These are phyloP conservation scores for Agrenia bidenticulata DNA, from an alignment of 2,888 invertebrate species.

Conservation along the genomic window DNA sequence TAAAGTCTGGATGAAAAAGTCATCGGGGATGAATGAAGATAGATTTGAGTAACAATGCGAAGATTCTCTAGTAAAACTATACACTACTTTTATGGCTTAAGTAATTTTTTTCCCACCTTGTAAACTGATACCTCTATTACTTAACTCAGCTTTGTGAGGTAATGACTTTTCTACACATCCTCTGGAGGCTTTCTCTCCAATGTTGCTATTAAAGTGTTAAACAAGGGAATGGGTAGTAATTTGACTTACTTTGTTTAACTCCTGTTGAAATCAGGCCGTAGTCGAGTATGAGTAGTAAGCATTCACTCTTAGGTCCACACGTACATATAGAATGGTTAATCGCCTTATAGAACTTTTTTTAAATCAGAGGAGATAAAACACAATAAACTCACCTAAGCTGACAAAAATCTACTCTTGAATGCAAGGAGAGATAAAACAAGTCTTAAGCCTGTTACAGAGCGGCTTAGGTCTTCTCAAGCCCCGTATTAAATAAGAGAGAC, in stretches of 20 bases:
- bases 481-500: constrained; percentile 56
- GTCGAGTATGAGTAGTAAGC: background rate
- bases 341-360: constrained; percentile 53
- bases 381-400: constrained; percentile 56
- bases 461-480: constrained; percentile 55
- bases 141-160: no score
- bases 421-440: constrained; percentile 56
- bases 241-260: constrained; percentile 23
- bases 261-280: background rate
- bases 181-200: no score
- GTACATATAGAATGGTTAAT: constrained; percentile 46
- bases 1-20: no score
- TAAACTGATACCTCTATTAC: no score
- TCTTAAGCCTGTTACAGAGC: constrained; percentile 56
- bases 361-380: constrained; percentile 55
- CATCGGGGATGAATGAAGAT: no score
- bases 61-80: no score
- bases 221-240: background rate
- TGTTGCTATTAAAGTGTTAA: no score
- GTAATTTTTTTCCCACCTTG: no score
- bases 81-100: no score
- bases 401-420: constrained; percentile 56
- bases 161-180: no score
- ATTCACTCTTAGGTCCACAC: constrained; percentile 4
- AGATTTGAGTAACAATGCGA: no score